Base-by-base conservation (phyloP, 92 coral and sea anemone species). In the Chrysogorgia sp. region DNA sequence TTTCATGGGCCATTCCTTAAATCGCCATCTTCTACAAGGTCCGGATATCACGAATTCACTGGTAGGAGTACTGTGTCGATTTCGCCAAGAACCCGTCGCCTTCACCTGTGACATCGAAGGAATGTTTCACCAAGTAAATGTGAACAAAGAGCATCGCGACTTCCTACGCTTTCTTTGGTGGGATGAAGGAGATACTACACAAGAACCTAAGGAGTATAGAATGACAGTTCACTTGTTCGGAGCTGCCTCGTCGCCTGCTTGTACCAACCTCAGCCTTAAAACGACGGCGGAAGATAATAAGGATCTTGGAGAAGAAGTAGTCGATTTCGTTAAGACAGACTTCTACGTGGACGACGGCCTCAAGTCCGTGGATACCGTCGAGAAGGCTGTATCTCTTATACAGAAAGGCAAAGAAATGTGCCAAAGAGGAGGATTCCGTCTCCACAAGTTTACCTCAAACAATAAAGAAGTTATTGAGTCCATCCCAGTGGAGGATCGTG, bases 1-100 rank as follows among this genome's bases (percentile, higher is more conserved):
- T 48, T 79, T 77, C 28, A 45, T 31, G 33, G 84, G 84, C 1
- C 23, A 21, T 0, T 79, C 81, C 0, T 41, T 84, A 25, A 84
- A 84, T 56, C 23, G 40, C 34, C 30, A 70, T 4, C 24, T 60
- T 26, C 32, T 20, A 5, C 66, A 60, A 60, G 66, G 66, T 60
- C 66, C 66, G 24, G 66, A 60, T 25, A 13, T 60, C 10, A 26
- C 32, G 32, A 60, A 60, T 15, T 4, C 1, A 3, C 33, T 60
- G 32, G 2, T 60, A 4, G 66, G 33, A 13, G 32, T 60, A 4
- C 32, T 60, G 66, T 22, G 26, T 22, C 33, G 66, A 13, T 60
- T 60, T 32, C 66, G 66, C 33, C 14, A 60, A 15, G 66, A 26
- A 22, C 28, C 30, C 26, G 33, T 60, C 10, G 66, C 30, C 4